These are phyloP conservation scores for Sesamia nonagrioides DNA, from an alignment of 1,140 invertebrate genomes.

Conservation along the genomic window DNA sequence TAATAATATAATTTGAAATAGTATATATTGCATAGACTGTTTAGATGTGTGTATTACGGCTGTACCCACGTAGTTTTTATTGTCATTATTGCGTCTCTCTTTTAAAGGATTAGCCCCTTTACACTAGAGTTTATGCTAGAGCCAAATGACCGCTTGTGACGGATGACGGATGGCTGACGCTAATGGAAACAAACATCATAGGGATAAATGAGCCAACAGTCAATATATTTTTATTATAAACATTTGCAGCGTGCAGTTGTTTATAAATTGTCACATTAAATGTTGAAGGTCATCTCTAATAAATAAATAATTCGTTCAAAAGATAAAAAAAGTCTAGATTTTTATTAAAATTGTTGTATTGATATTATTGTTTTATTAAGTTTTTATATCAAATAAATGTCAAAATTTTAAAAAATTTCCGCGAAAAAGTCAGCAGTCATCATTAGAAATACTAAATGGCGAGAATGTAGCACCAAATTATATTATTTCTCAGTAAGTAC, in stretches of 20 bases:
- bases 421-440: too few relatives aligned
- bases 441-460: too few relatives aligned
- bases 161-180: neutral
- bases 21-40: too few relatives aligned
- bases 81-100: too few relatives aligned
- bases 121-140: neutral
- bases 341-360: too few relatives aligned
- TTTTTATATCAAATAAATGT: too few relatives aligned
- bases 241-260: slow-evolving; percentile 45
- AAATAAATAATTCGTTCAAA: neutral
- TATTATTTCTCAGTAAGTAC: neutral
- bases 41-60: too few relatives aligned
- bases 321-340: neutral
- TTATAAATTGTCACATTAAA: slow-evolving; percentile 38
- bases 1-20: too few relatives aligned
- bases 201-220: slow-evolving; percentile 36
- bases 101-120: too few relatives aligned
- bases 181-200: slow-evolving; percentile 15
- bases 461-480: neutral
- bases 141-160: neutral
- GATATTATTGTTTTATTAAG: too few relatives aligned
- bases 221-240: slow-evolving; percentile 48
- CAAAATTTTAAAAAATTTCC: too few relatives aligned
- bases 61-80: too few relatives aligned
- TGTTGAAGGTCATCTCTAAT: slow-evolving; percentile 29